Evolutionary conservation across 2,888 invertebrate species (phyloP), one percentile per base, ranked within the genome.

Genomic region (Hirtodrosophila trivittata): DNA sequence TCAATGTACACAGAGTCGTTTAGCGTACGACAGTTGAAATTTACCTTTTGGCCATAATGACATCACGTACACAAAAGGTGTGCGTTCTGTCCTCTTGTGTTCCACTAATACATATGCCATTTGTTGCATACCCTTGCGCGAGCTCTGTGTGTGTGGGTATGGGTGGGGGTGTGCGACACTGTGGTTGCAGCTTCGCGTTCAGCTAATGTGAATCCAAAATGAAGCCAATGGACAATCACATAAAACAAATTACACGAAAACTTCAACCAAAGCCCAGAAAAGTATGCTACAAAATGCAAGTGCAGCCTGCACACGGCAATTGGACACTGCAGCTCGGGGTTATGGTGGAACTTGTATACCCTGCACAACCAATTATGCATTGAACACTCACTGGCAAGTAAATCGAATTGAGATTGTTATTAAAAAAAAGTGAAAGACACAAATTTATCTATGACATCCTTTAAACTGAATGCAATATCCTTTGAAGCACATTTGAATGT

Each of bases 21-120:
- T 82, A 85, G 83, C 60, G 78, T 70, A 60, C 72, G 86, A 83
- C 82, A 83, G 84, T 77, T 86, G 80, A 86, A 83, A 83, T 86
- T 86, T 83, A 86, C 86, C 82, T 86, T 80, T 86, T 82, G 82
- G 76, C 75, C 77, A 81, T 84, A 84, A 84, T 84, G 83, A 86
- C 81, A 84, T 86, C 83, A 84, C 84, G 83, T 83, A 83, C 76
- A 77, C 81, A 71, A 75, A 85, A 81, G 82, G 85, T 84, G 77
- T 81, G 77, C 73, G 75, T 66, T 67, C 58, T 65, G 69, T 74
- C 38, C 76, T 47, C 66, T 54, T 42, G 33, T 59, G 54, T 46
- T 43, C 46, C 42, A 66, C 73, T 32, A 51, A 60, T 76, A 76
- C 77, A 78, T 76, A 74, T 83, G 83, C 81, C 56, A 78, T 78